phyloP scores from a whole-genome alignment of 2,888 invertebrate genomes.

The Sisyra nigra region DNA sequence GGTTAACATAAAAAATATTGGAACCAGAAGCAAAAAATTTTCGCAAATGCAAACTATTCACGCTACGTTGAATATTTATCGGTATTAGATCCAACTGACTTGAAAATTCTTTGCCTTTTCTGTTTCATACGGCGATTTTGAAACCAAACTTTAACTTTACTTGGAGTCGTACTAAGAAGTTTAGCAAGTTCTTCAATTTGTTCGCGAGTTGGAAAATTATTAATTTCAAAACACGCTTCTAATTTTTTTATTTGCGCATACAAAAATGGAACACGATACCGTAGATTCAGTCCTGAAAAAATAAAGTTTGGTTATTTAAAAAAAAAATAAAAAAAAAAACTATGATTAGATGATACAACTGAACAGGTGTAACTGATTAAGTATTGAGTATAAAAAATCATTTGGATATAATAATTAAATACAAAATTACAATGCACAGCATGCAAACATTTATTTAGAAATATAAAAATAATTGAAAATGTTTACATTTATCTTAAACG shows the following conservation, averaged over 20 bases:
- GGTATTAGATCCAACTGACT: not conserved
- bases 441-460: conserved; percentile 2
- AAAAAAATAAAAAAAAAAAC: not conserved
- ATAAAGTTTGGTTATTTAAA: conserved; percentile 12
- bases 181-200: not conserved
- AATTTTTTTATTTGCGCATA: conserved; percentile 3
- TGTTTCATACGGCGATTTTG: conserved; percentile 7
- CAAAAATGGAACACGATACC: conserved; percentile 1
- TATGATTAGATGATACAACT: not conserved
- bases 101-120: conserved; percentile 2
- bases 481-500: not conserved
- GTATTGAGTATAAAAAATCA: not conserved
- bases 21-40: too few species aligned
- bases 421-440: conserved; percentile 33
- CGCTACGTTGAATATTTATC: not conserved
- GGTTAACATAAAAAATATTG: too few species aligned
- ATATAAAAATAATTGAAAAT: conserved; percentile 2
- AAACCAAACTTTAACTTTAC: conserved; percentile 7
- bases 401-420: too few species aligned
- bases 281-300: conserved; percentile 4
- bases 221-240: conserved; percentile 2
- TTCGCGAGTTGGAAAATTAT: not conserved
- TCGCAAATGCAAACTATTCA: too few species aligned
- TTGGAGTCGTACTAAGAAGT: not conserved
- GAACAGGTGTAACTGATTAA: not conserved